These are phyloP conservation scores for Pasiphila rectangulata DNA, from an alignment of 2,888 invertebrate species.

Conservation along the genomic window DNA sequence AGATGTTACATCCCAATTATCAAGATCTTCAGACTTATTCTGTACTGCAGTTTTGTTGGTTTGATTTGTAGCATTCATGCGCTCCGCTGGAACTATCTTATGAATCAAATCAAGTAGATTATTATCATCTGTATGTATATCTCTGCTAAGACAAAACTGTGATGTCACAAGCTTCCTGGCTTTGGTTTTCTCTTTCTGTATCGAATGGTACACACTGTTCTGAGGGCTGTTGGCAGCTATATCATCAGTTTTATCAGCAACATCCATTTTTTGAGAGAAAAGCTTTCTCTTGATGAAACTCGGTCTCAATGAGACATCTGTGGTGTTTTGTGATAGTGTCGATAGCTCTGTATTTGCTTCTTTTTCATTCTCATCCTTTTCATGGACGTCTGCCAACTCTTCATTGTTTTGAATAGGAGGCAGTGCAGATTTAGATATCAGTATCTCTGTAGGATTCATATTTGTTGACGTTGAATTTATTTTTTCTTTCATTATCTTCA, in stretches of 20 bases:
- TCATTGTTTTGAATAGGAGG: conserved; percentile 12
- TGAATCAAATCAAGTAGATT: conserved; percentile 66
- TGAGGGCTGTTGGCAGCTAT: conserved; percentile 52
- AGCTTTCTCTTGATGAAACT: conserved; percentile 72
- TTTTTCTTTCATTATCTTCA: conserved; percentile 40
- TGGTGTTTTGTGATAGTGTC: conserved; percentile 29
- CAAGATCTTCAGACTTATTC: conserved; percentile 36
- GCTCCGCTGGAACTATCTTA: conserved; percentile 64
- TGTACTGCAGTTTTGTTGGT: conserved; percentile 40
- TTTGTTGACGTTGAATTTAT: conserved; percentile 45
- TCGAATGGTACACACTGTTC: conserved; percentile 43
- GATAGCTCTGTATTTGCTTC: conserved; percentile 19
- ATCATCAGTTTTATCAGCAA: conserved; percentile 50
- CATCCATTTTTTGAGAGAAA: conserved; percentile 66
- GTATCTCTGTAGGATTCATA: conserved; percentile 37
- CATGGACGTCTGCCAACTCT: conserved; percentile 27
- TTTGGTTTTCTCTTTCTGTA: conserved; percentile 60
- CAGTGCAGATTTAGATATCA: conserved; percentile 45
- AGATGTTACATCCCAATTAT: conserved; percentile 61
- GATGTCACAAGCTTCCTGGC: conserved; percentile 59
- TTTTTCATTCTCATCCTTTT: conserved; percentile 26
- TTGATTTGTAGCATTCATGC: conserved; percentile 55
- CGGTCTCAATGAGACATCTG: conserved; percentile 58
- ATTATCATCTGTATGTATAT: conserved; percentile 51
- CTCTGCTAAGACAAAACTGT: conserved; percentile 61